Evolutionary conservation across 1,140 invertebrate species (phyloP), one percentile per base, ranked within the genome.

Genomic region (Dreissena polymorpha): DNA sequence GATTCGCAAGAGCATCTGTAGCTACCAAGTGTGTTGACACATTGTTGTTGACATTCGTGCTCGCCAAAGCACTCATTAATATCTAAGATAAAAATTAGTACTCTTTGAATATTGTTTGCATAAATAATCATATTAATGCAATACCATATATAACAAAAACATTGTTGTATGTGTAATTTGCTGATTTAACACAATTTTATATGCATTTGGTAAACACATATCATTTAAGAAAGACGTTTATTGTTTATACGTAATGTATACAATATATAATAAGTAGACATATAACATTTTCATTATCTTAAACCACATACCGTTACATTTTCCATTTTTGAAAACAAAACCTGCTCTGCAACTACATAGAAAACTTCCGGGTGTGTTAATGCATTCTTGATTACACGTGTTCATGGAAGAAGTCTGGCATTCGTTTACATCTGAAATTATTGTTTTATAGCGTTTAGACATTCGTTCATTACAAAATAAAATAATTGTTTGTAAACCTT

Each of bases 41-140:
- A 90, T 12, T 53, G 51, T 23, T 89, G 88, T 89, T 97, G 96
- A 76, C 87, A 88, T 25, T 84, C 88, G 23, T 71, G 70, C 10
- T 83, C 78, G 3, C 84, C 81, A 13, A 82, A 23, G 83, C 93
- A 93, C 70, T 93, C 93, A 83, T 93, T 88, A 23, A 91, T 91
- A 85, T 93, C 93, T 90, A 84, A n/a, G 86, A 57, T 60, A 23
- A 55, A 23, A 23, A 57, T 7, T 14, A 55, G 12, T 55, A 49
- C 18, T 16, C 1, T 21, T 23, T n/a, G 29, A 29, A n/a, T 27
- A 2, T 18, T 1, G 16, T 18, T 18, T 16, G 6, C 21, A 29
- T 6, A 23, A 68, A 16, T 23, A 29, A 25, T 0, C 16, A 27
- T 23, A n/a, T 23, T 23, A 3, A 23, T 29, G 6, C 16, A 23